A percentile compares a stretch with the other conserved stretches of the same genome.
Evolutionary conservation across 1,140 invertebrate species (phyloP).

Genomic region (Gryllus bimaculatus): DNA sequence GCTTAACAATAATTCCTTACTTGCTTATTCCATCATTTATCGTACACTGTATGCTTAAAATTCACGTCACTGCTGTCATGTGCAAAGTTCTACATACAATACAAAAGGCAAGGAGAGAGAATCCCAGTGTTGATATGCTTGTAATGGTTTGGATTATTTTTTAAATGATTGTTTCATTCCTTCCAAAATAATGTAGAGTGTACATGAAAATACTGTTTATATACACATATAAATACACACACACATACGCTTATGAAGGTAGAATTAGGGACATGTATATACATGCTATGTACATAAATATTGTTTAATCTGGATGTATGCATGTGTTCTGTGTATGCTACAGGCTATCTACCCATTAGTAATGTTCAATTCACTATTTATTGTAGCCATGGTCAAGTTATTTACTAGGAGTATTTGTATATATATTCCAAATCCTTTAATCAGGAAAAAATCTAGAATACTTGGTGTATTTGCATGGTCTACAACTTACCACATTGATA

Average conservation of each 20-base stretch:
- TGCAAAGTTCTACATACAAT: not conserved
- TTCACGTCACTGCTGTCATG: not conserved
- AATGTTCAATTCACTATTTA: no score
- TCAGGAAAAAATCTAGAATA: no score
- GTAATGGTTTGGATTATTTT: not conserved
- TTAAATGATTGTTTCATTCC: not conserved
- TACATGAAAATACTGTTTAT: not conserved
- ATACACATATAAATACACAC: not conserved
- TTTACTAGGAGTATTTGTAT: no score
- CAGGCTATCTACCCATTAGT: not conserved
- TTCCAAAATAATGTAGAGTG: not conserved
- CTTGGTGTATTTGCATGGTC: no score
- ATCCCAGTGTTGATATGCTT: not conserved
- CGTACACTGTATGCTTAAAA: not conserved
- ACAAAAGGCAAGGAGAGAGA: slow-evolving; percentile 1
- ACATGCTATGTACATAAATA: not conserved
- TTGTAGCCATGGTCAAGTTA: no score
- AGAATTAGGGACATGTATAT: not conserved
- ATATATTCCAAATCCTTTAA: no score
- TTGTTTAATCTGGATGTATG: not conserved
- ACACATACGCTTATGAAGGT: not conserved
- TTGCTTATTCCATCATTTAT: no score
- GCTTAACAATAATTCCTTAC: no score
- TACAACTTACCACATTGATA: no score
- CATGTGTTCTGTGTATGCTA: not conserved